phyloP scores from a whole-genome alignment of 2,113 vertebrate species.

The Pica pica region DNA sequence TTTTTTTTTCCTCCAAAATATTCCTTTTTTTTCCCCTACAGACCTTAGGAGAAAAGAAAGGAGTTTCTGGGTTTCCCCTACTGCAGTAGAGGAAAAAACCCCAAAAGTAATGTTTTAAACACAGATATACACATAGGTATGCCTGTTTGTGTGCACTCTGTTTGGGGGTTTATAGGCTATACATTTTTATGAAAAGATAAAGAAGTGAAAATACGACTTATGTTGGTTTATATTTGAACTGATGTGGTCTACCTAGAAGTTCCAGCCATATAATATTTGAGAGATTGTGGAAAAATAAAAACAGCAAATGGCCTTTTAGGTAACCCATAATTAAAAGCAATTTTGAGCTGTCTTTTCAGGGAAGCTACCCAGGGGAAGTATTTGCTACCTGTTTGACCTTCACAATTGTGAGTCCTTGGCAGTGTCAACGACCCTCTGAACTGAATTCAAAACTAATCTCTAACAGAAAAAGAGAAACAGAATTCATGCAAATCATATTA shows the following conservation, averaged over 20 bases:
- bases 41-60: not conserved
- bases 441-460: slow-evolving; percentile 91
- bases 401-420: slow-evolving; percentile 88
- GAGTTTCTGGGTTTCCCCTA: not conserved
- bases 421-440: slow-evolving; percentile 87
- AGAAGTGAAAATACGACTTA: not conserved
- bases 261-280: slow-evolving; percentile 53
- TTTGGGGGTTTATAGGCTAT: not conserved
- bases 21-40: not conserved
- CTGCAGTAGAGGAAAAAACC: not conserved
- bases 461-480: slow-evolving; percentile 86
- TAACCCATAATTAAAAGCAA: slow-evolving; percentile 88
- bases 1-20: slow-evolving; percentile 3
- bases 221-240: slow-evolving; percentile 30
- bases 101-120: not conserved
- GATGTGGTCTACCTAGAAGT: slow-evolving; percentile 61
- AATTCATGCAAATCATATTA: slow-evolving; percentile 94
- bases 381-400: slow-evolving; percentile 87
- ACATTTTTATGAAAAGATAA: not conserved
- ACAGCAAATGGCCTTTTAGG: slow-evolving; percentile 81
- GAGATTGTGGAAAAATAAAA: slow-evolving; percentile 74
- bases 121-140: not conserved
- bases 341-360: slow-evolving; percentile 84
- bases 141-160: not conserved
- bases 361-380: slow-evolving; percentile 78